Evolutionary conservation across 2,113 vertebrate genomes (phyloP), one percentile per base, ranked within the genome.

Genomic region (Leptocoma aspasia): DNA sequence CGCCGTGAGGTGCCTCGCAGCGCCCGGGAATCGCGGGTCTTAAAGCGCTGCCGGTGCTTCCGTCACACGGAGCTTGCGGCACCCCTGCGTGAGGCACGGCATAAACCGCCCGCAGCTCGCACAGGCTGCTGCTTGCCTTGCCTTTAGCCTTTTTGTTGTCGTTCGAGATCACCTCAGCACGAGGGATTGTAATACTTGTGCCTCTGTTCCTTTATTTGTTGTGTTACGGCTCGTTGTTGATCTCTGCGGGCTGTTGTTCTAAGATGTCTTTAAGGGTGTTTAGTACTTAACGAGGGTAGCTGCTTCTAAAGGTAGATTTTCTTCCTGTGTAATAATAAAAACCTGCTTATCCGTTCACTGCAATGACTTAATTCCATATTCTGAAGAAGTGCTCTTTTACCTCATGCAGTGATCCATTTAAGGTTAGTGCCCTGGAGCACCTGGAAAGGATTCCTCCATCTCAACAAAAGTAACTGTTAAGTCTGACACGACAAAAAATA

Each of bases 151-250:
- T 27, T 28, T 9, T 23, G 0, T 52, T 41, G 39, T 28, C 53
- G 0, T 5, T 18, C 11, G 1, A 2, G 70, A 9, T 28, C 4
- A 1, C 10, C 5, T 15, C 53, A 1, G 24, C 9, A 0, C 16
- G 12, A 9, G 41, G 9, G 21, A 0, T 16, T n/a, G 2, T 14
- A 1, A 1, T 26, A 0, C 8, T 12, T 44, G 10, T 15, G 13
- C 26, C 16, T 37, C 49, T 18, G 2, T 6, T 14, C 28, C n/a
- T 72, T 13, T 13, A 12, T 35, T 87, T 42, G 1, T 11, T 33
- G 17, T 16, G 15, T 33, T 71, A 13, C 1, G 39, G 20, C 13
- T 22, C 44, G 1, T 21, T 30, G 26, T 42, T 52, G 18, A 76
- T 49, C 56, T 65, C 53, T 39, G 27, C 20, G 15, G n/a, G 49